phyloP scores from a whole-genome alignment of 2,888 invertebrate species.

The Hyalella azteca region DNA sequence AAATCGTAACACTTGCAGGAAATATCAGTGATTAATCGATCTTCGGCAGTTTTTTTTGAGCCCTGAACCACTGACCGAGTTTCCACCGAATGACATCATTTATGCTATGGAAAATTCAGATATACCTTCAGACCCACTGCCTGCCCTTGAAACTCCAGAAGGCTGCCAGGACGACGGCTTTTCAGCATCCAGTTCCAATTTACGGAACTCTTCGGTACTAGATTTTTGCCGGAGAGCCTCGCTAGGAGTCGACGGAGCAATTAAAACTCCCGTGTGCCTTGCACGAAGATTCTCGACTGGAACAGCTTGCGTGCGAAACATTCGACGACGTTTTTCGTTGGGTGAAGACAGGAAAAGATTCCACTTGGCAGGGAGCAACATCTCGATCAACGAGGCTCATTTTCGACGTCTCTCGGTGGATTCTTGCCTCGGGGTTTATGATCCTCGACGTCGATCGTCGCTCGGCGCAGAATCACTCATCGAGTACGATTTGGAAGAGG shows the following conservation, averaged over 20 bases:
- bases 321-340: background rate
- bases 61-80: too few species aligned
- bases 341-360: slow-evolving; percentile 8
- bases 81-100: too few species aligned
- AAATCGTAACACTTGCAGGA: too few species aligned
- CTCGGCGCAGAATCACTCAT: slow-evolving; percentile 52
- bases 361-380: background rate
- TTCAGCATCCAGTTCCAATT: too few species aligned
- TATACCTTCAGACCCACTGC: too few species aligned
- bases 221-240: slow-evolving; percentile 5
- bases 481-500: slow-evolving; percentile 53
- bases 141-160: too few species aligned
- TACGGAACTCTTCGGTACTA: too few species aligned
- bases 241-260: background rate
- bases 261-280: background rate
- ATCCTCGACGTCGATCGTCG: slow-evolving; percentile 46
- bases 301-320: background rate
- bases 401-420: background rate
- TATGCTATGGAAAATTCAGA: too few species aligned
- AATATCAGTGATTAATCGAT: too few species aligned
- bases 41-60: too few species aligned
- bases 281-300: background rate
- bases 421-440: slow-evolving; percentile 6
- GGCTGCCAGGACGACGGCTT: too few species aligned
- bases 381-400: background rate